phyloP scores from a whole-genome alignment of 2,113 vertebrate species.

The Buteo buteo region DNA sequence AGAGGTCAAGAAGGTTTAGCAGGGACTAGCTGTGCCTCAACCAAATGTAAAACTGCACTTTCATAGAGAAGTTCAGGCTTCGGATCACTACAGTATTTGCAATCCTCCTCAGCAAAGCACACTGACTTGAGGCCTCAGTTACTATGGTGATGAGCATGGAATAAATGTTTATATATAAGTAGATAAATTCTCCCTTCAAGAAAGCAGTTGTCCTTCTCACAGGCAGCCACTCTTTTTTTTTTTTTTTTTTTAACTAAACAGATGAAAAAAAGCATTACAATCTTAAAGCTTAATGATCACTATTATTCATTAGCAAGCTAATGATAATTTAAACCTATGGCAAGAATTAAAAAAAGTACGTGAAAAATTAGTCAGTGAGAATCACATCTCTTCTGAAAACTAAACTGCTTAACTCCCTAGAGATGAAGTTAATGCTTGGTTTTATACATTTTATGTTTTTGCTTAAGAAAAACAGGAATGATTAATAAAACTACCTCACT shows the following conservation, averaged over 20 bases:
- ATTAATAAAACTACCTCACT: background rate
- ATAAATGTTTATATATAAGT: slow-evolving; percentile 46
- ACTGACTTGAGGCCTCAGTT: background rate
- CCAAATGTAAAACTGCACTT: background rate
- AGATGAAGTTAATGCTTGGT: background rate
- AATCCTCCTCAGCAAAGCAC: slow-evolving; percentile 11
- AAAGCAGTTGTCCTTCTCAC: background rate
- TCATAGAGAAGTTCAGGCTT: background rate
- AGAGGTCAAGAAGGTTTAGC: background rate
- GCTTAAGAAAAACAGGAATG: background rate
- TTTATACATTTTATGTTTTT: background rate
- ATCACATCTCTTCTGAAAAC: background rate
- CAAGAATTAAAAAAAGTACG: background rate
- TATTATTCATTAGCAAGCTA: background rate
- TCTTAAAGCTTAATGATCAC: background rate
- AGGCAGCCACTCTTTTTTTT: background rate
- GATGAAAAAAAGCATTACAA: background rate
- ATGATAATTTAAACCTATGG: background rate
- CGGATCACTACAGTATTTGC: background rate
- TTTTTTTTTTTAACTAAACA: background rate
- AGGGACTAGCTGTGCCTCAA: background rate
- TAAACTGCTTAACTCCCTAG: background rate
- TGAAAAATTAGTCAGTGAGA: background rate
- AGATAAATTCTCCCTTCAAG: slow-evolving; percentile 2
- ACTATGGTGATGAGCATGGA: slow-evolving; percentile 25